phyloP scores from a whole-genome alignment of 2,113 vertebrate genomes.

The Tyrannus savana region DNA sequence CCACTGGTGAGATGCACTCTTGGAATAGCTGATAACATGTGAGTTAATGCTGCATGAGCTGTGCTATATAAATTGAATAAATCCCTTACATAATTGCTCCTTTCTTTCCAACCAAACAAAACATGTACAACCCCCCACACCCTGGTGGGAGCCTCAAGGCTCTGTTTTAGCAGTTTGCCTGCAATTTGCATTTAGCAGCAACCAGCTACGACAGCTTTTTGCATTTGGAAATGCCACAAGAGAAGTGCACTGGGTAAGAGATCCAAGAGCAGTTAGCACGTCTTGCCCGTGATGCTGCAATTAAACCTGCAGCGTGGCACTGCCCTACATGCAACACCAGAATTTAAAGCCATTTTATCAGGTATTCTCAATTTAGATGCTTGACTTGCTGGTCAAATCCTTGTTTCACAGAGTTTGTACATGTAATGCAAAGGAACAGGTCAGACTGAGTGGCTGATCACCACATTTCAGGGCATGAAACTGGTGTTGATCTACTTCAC shows the following conservation, averaged over 20 bases:
- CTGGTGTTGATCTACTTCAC: neutral
- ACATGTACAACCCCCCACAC: neutral
- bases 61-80: neutral
- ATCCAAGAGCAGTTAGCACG: neutral
- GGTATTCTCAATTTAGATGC: neutral
- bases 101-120: slow-evolving; percentile 29
- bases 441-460: neutral
- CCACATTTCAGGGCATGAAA: neutral
- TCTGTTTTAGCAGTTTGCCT: neutral
- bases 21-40: neutral
- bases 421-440: neutral
- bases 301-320: neutral
- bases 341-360: neutral
- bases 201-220: neutral
- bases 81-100: slow-evolving; percentile 40
- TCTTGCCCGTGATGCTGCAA: neutral
- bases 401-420: neutral
- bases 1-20: neutral
- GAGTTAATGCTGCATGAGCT: neutral
- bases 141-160: slow-evolving; percentile 40
- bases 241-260: neutral
- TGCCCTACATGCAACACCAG: neutral
- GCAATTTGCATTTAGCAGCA: slow-evolving; percentile 11
- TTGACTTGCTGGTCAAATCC: neutral
- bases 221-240: neutral